Evolutionary conservation across 2,888 invertebrate species (phyloP).

Genomic region (Acronicta aceris): DNA sequence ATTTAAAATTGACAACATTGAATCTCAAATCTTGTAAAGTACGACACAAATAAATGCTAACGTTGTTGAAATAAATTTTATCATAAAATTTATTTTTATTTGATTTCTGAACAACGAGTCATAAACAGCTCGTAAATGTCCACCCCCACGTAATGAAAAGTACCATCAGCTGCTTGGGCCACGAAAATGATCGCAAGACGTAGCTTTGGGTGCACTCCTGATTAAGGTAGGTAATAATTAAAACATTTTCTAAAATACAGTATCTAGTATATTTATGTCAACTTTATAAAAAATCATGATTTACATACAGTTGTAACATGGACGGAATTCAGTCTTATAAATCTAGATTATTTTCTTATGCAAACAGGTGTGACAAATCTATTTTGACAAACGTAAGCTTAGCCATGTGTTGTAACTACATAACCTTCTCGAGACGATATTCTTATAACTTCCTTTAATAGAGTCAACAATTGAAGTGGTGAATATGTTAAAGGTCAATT

Average conservation of each 20-base stretch:
- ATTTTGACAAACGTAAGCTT: conserved; percentile 8
- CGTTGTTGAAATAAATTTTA: conserved; percentile 50
- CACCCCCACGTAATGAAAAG: too few relatives aligned
- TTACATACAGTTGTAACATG: conserved; percentile 37
- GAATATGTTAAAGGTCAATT: conserved; percentile 17
- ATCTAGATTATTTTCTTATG: conserved; percentile 41
- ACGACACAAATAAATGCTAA: conserved; percentile 26
- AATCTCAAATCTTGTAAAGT: conserved; percentile 29
- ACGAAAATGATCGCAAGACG: too few relatives aligned
- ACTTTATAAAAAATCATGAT: conserved; percentile 38
- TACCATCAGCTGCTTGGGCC: too few relatives aligned
- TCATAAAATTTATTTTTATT: conserved; percentile 27
- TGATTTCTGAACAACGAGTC: not conserved
- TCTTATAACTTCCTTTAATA: conserved; percentile 12
- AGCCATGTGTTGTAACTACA: conserved; percentile 5
- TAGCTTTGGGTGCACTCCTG: too few relatives aligned
- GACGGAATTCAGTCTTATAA: conserved; percentile 60
- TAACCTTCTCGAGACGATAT: conserved; percentile 24
- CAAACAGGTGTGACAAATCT: conserved; percentile 1
- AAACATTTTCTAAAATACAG: conserved; percentile 9
- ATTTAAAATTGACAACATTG: conserved; percentile 24
- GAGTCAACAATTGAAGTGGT: not conserved
- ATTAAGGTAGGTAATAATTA: not conserved
- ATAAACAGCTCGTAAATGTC: too few relatives aligned
- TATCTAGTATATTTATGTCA: conserved; percentile 37